Evolutionary conservation across 2,888 invertebrate species (phyloP), one percentile per base, ranked within the genome.

Genomic region (Chamaedrilus cognettii): DNA sequence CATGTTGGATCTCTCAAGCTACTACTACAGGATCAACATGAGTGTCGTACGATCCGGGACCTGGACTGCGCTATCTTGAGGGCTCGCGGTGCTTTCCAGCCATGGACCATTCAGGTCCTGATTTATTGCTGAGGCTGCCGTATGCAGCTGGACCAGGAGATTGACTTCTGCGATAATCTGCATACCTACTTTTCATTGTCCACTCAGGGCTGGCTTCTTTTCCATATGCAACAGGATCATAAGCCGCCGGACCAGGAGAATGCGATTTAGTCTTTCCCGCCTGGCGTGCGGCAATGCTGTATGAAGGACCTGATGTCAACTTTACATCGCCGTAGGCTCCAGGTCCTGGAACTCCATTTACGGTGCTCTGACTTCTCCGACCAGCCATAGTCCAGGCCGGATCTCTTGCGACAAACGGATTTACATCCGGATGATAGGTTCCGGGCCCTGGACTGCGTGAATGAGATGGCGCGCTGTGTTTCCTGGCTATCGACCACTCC

Each of bases 1-100:
- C 62, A 62, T 31, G 62, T 51, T 49, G 62, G 62, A 52, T 62
- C 62, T 30, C 33, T 49, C n/a, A n/a, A n/a, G n/a, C n/a, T 31
- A 51, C 51, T 23, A 51, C 26, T n/a, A 49, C 31, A 1, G 62
- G 49, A 32, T 51, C 30, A 19, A 52, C 62, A 11, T 62, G 51
- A n/a, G 62, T 50, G 2, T n/a, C 31, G 34, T 62, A 62, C 31
- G 62, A 31, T n/a, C 31, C 62, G n/a, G 62, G 62, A 15, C 62
- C 62, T 30, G 62, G 62, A 11, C 23, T n/a, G 5, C 33, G 30
- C 15, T 32, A 49, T 26, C 34, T 50, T 31, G 49, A 15, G 23
- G 51, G 28, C 23, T 19, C 32, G 2, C 28, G 28, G 49, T 62
- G 51, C 32, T 50, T 62, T 51, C 30, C 51, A 62, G 50, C 62